Percentiles rank a stretch among this genome's conserved stretches.
phyloP scores from a whole-genome alignment of 2,797 vertebrate species.

The Kryptolebias ocellatus region DNA sequence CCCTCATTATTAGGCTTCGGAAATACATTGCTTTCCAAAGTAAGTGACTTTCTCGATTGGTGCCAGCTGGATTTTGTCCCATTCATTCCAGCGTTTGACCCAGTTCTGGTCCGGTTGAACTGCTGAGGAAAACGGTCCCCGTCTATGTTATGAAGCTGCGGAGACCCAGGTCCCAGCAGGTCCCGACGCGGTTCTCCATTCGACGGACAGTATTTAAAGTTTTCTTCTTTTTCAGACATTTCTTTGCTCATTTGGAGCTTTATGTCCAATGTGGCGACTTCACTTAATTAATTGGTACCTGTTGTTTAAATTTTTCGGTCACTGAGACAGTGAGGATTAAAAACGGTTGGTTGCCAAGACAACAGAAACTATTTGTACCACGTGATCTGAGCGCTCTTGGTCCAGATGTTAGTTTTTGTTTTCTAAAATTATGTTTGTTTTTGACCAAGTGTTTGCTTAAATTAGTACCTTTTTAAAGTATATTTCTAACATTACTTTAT shows the following conservation, averaged over 20 bases:
- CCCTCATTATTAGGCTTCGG: no score
- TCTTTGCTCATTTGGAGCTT: neutral
- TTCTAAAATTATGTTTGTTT: no score
- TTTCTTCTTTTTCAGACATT: neutral
- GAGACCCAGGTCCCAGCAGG: rapidly evolving
- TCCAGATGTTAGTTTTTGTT: no score
- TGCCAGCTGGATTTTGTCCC: neutral
- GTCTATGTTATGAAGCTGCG: neutral
- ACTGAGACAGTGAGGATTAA: neutral
- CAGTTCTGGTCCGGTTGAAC: neutral
- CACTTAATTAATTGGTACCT: no score
- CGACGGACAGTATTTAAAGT: no score
- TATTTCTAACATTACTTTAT: no score
- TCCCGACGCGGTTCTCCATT: neutral
- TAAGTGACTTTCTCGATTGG: neutral
- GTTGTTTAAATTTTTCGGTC: no score
- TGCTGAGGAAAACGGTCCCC: rapidly evolving
- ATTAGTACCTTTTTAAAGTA: no score
- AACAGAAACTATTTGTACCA: neutral
- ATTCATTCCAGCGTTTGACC: neutral
- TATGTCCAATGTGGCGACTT: neutral
- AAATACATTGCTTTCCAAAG: no score
- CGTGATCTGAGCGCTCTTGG: no score
- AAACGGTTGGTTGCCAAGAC: neutral
- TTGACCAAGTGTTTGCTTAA: no score